Evolutionary conservation across 2,113 vertebrate species (phyloP), one percentile per base, ranked within the genome.

Genomic region (Gnathochromis pfefferi): DNA sequence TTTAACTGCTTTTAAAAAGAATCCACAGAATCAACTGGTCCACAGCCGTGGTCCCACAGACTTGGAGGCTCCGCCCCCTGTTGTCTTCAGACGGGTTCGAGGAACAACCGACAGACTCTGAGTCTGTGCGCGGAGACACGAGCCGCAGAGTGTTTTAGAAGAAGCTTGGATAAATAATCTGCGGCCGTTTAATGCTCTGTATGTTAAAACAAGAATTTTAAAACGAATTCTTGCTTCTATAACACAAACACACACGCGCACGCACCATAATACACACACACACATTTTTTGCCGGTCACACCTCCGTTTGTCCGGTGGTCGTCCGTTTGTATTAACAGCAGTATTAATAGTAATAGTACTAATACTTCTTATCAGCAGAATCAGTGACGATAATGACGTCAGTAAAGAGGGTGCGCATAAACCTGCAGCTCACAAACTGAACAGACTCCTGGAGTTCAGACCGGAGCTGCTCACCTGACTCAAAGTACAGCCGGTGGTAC

Each of bases 401-500:
- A 3, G 55, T 28, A 58, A 14, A 16, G 55, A 54, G 10, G n/a
- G n/a, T 2, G n/a, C 5, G 51, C 51, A 54, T 21, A 21, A 55
- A 63, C 55, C 23, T 28, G 55, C 7, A 9, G 55, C 13, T 5
- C 13, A 33, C 26, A 60, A 63, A 33, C 9, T 31, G 26, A 63
- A 2, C 23, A 26, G 7, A 31, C 13, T 16, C 17, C 19, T 9
- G n/a, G 4, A 8, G 35, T 4, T 31, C 57, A 31, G 26, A 31
- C 26, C 57, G 26, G 63, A 40, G 63, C 63, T 21, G 19, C 49
- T 85, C n/a, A 85, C 84, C 84, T 88, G 93, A 94, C 12, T 28
- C 57, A 84, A 97, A 96, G 93, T 96, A 97, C 10, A 98, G 96
- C 2, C 11, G 28, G 84, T 97, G 85, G 75, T 92, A 95, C 26